phyloP scores from a whole-genome alignment of 1,140 invertebrate species.

The Bombus confusus region DNA sequence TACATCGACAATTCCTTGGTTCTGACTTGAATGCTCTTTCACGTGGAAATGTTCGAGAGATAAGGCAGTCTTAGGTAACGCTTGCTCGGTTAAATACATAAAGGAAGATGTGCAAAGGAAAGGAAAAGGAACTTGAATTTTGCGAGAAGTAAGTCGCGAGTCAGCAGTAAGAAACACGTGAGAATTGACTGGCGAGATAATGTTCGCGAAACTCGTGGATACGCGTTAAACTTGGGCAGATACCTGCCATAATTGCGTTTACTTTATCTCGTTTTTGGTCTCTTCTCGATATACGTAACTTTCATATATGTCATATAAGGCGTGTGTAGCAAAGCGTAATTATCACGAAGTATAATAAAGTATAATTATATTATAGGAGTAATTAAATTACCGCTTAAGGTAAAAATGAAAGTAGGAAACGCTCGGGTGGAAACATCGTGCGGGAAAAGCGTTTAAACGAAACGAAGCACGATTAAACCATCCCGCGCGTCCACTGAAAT shows the following conservation, averaged over 20 bases:
- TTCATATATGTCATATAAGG: neutral
- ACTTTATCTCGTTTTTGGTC: too few relatives aligned
- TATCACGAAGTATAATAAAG: neutral
- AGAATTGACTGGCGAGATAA: constrained; percentile 18
- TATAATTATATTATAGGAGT: neutral
- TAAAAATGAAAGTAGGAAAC: neutral
- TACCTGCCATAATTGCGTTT: neutral
- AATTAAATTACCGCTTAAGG: neutral
- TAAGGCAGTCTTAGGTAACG: neutral
- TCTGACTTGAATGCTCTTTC: neutral
- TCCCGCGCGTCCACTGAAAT: neutral
- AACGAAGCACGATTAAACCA: neutral
- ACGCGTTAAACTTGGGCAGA: neutral
- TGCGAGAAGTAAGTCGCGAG: neutral
- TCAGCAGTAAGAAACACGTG: neutral
- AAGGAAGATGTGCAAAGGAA: neutral
- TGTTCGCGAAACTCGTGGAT: neutral
- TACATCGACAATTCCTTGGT: neutral
- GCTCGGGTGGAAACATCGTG: neutral
- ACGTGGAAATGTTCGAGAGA: neutral
- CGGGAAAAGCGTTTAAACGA: neutral
- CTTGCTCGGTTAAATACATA: neutral
- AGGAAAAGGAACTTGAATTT: neutral
- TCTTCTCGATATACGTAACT: neutral
- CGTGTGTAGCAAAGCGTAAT: neutral